phyloP scores from a whole-genome alignment of 1,140 invertebrate genomes.

The Leptopilina boulardi region DNA sequence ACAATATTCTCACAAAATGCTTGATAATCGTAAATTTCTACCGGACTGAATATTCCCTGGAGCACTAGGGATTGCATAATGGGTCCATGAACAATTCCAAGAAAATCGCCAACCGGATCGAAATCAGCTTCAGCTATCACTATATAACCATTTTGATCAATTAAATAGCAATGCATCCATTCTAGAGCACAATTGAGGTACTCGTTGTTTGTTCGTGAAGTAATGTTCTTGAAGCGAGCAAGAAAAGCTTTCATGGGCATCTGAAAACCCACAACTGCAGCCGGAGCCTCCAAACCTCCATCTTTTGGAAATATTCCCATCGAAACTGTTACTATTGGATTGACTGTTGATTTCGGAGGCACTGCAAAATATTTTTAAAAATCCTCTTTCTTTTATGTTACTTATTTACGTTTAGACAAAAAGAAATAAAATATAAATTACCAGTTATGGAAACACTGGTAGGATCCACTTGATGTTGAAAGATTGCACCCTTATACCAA shows the following conservation, averaged over 20 bases:
- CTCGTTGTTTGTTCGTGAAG: conserved; percentile 70
- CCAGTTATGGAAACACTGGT: conserved; percentile 75
- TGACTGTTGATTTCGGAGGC: conserved; percentile 80
- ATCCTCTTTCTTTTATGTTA: background rate
- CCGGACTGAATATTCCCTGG: conserved; percentile 84
- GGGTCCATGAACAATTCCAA: conserved; percentile 88
- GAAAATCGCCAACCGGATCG: conserved; percentile 87
- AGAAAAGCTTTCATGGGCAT: conserved; percentile 83
- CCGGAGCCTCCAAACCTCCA: conserved; percentile 86
- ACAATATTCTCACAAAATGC: conserved; percentile 80
- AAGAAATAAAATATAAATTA: conserved; percentile 39
- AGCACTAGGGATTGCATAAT: conserved; percentile 87
- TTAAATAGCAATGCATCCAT: conserved; percentile 86
- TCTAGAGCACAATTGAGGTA: conserved; percentile 75
- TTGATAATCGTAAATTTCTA: conserved; percentile 91
- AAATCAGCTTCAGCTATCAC: conserved; percentile 83
- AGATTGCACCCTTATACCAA: conserved; percentile 94
- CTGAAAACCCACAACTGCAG: conserved; percentile 91
- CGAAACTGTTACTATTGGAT: conserved; percentile 84
- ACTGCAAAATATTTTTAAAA: conserved; percentile 78
- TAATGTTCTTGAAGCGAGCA: conserved; percentile 83
- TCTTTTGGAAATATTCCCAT: conserved; percentile 91
- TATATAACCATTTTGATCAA: conserved; percentile 94
- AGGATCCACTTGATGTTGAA: conserved; percentile 86
- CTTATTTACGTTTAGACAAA: too few species aligned